Percentiles rank a stretch among this genome's conserved stretches.
These are phyloP conservation scores for Pegoplata infirma DNA, from an alignment of 2,888 invertebrate species.

Conservation along the genomic window DNA sequence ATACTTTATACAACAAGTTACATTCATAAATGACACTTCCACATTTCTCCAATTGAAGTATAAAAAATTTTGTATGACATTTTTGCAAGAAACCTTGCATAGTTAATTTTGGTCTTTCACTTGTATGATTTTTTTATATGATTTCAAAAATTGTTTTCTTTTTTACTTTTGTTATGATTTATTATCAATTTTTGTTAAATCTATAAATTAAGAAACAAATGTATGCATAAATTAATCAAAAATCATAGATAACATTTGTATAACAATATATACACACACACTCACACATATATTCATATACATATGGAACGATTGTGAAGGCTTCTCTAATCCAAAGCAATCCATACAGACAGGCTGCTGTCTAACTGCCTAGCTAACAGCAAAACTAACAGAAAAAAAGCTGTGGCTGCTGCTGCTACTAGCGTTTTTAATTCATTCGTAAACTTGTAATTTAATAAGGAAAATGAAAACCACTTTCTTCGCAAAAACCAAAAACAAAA, in stretches of 20 bases:
- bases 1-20: too few relatives aligned
- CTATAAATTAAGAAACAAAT: conserved; percentile 55
- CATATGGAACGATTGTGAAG: conserved; percentile 48
- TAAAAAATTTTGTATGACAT: too few relatives aligned
- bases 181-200: conserved; percentile 54
- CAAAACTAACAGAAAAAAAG: neutral
- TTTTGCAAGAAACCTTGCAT: too few relatives aligned
- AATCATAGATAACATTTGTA: conserved; percentile 36
- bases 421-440: conserved; percentile 58
- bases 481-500: conserved; percentile 56
- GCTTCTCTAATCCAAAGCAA: too few relatives aligned
- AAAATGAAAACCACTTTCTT: conserved; percentile 67
- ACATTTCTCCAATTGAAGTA: too few relatives aligned
- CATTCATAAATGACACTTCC: too few relatives aligned
- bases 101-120: neutral
- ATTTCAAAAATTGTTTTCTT: neutral
- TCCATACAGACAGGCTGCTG: conserved; percentile 6
- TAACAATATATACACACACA: neutral
- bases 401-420: too few relatives aligned
- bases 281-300: too few relatives aligned
- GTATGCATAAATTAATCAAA: conserved; percentile 58
- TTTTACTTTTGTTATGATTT: conserved; percentile 14
- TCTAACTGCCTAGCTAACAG: neutral
- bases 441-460: conserved; percentile 65
- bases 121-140: neutral